Conservation (phyloP, 1,140 invertebrate genomes). For the Doryteuthis pealeii region DNA sequence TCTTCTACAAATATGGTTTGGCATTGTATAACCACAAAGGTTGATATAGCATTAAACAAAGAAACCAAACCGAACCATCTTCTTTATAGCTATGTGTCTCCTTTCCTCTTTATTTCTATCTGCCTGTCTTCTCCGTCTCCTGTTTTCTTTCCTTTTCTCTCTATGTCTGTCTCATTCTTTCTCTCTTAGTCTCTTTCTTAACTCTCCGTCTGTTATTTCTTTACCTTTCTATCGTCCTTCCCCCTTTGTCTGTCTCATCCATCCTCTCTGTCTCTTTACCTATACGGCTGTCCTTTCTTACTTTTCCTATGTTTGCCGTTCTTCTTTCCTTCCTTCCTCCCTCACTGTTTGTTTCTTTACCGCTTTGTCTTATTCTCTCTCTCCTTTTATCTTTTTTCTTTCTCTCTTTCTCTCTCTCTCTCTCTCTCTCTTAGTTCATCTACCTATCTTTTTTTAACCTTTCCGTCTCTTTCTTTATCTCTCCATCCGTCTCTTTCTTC, state of each 20-base stretch:
- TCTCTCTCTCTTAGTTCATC: no score
- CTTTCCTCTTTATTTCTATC: background rate
- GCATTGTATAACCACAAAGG: no score
- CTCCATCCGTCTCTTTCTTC: background rate
- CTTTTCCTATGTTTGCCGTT: background rate
- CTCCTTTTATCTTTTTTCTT: background rate
- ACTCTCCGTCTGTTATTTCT: background rate
- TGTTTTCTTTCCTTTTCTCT: background rate
- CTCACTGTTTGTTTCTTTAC: background rate
- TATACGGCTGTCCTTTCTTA: background rate
- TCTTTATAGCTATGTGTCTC: no score
- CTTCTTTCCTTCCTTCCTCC: background rate
- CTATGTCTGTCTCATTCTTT: no score
- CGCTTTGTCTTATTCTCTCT: background rate
- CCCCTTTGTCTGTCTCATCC: no score
- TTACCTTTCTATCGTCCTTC: background rate
- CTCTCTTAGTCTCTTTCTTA: no score
- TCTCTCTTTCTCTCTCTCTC: background rate
- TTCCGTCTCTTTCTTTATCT: background rate
- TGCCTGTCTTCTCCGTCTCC: no score
- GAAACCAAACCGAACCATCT: no score
- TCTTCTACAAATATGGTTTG: no score
- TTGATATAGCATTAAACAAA: no score
- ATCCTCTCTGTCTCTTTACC: background rate
- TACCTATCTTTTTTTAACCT: background rate